Percentiles rank a stretch among this genome's conserved stretches.
These are phyloP conservation scores for Oxygymnocypris stewartii DNA, from an alignment of 2,113 vertebrate species.

Conservation along the genomic window DNA sequence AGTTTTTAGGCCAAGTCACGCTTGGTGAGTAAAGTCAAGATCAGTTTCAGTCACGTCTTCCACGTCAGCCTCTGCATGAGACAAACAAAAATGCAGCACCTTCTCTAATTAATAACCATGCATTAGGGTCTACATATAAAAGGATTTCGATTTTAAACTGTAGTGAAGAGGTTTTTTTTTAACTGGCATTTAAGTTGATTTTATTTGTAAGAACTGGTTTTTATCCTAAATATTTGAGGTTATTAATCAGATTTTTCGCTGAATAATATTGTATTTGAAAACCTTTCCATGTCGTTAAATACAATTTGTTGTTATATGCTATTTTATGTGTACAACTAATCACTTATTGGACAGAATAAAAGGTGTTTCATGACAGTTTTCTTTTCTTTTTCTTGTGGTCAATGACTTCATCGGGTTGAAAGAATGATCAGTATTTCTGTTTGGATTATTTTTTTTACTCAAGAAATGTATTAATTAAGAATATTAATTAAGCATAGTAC, in stretches of 20 bases:
- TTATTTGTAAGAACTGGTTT: not conserved
- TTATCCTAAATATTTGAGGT: not conserved
- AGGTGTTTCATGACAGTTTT: not conserved
- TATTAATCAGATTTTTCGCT: not conserved
- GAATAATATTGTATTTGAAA: not conserved
- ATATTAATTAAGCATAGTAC: not conserved
- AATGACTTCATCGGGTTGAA: not conserved
- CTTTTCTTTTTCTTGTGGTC: not conserved
- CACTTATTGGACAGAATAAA: not conserved
- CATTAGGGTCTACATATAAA: not conserved
- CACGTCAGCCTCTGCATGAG: slow-evolving; percentile 1
- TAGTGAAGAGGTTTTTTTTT: not conserved
- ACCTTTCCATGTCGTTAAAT: not conserved
- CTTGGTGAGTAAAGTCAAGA: slow-evolving; percentile 16
- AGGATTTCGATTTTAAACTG: not conserved
- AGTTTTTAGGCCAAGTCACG: slow-evolving; percentile 21
- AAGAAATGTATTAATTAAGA: not conserved
- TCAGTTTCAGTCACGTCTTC: slow-evolving; percentile 24
- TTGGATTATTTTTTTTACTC: not conserved
- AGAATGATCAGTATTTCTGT: not conserved
- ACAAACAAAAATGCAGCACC: slow-evolving; percentile 23
- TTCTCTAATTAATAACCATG: slow-evolving; percentile 14
- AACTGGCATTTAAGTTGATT: not conserved
- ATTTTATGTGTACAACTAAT: not conserved
- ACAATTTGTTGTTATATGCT: not conserved